Conservation (phyloP, 2,113 vertebrate genomes). For the Anas platyrhynchos region DNA sequence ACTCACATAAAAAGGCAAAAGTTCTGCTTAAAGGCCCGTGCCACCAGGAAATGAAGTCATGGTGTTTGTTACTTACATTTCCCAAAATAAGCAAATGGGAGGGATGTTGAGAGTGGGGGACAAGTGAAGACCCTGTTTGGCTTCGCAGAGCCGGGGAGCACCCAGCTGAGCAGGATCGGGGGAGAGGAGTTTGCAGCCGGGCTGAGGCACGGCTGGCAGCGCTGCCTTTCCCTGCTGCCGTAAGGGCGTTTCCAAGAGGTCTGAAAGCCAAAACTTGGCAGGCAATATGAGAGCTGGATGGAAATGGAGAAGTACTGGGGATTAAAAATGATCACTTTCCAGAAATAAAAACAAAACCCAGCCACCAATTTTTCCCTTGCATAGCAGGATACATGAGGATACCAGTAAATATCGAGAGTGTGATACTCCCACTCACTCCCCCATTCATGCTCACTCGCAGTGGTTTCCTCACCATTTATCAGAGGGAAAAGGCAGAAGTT, state of each 20-base stretch:
- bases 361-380: neutral
- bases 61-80: neutral
- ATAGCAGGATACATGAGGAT: neutral
- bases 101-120: neutral
- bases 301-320: neutral
- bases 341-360: slow-evolving; percentile 33
- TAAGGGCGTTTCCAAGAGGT: neutral
- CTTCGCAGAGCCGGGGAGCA: neutral
- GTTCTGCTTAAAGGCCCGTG: neutral
- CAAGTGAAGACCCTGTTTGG: neutral
- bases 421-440: neutral
- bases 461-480: slow-evolving; percentile 27
- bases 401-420: neutral
- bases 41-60: neutral
- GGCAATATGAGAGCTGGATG: neutral
- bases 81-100: neutral
- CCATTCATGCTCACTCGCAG: neutral
- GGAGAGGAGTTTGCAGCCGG: neutral
- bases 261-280: slow-evolving; percentile 37
- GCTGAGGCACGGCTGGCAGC: neutral
- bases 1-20: neutral
- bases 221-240: neutral
- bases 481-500: slow-evolving; percentile 28
- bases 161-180: neutral
- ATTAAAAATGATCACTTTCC: slow-evolving; percentile 23